Evolutionary conservation across 2,113 vertebrate genomes (phyloP), one percentile per base, ranked within the genome.

Genomic region (Clupea harengus): DNA sequence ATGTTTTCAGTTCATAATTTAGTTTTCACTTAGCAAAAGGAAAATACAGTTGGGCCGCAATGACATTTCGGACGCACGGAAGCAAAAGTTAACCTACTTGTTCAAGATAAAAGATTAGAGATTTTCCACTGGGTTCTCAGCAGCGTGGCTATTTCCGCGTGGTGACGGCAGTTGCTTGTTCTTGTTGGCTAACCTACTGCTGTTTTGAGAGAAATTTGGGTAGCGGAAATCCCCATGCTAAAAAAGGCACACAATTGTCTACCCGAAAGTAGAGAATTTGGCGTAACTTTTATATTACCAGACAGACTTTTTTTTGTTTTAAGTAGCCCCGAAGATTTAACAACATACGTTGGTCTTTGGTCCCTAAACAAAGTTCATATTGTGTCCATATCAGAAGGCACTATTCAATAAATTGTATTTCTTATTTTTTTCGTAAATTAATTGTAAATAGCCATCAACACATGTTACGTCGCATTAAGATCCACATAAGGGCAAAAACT

Each of bases 221-320:
- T 78, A 78, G 72, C 72, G 72, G 72, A 78, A 78, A 78, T 78
- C 72, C 72, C 72, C 72, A 44, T 17, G 32, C 25, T 6, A 60
- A 22, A 39, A 32, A 17, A 39, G 32, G 28, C 60, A n/a, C 60
- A 64, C 20, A 64, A 32, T 39, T 17, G 28, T 11, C 11, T 15
- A 28, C 64, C 4, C 28, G 0, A 78, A 78, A 39, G 72, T 4
- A 17, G 2, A 39, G 67, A 32, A 39, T 17, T 75, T 11, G 25
- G 9, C 2, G 25, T 28, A 75, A 75, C 28, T 78, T 44, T 44
- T 78, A 10, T 10, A 78, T 39, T 57, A 57, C 52, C 52, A 75
- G 10, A 67, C 11, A 39, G 1, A 25, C 11, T 15, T 32, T 28
- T 28, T 4, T 2, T 32, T 32, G 32, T 4, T 13, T 5, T 25